These are phyloP conservation scores for Pseudobourletiella spinata DNA, from an alignment of 1,140 invertebrate genomes.

Conservation along the genomic window DNA sequence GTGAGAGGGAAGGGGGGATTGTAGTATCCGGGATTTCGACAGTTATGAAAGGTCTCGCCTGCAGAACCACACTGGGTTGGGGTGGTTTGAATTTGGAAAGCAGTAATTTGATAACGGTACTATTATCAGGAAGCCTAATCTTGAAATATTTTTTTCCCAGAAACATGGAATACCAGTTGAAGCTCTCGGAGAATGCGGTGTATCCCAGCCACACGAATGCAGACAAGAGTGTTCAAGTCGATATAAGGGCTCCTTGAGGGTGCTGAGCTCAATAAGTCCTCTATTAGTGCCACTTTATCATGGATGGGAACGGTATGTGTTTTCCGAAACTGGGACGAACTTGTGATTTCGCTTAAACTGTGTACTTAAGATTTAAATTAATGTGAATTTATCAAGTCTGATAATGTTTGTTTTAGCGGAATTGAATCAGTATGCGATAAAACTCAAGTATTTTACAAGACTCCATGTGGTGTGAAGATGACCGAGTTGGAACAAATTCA, in stretches of 20 bases:
- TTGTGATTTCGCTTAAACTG: too few relatives aligned
- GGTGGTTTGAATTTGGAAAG: too few relatives aligned
- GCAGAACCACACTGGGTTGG: too few relatives aligned
- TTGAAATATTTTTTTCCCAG: too few relatives aligned
- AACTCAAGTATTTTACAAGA: slow-evolving; percentile 62
- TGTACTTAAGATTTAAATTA: background rate
- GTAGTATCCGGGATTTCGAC: background rate
- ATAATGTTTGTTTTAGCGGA: slow-evolving; percentile 31
- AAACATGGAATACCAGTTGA: background rate
- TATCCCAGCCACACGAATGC: background rate
- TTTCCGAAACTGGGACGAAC: too few relatives aligned
- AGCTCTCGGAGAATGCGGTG: too few relatives aligned
- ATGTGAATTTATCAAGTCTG: background rate
- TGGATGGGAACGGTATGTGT: slow-evolving; percentile 65
- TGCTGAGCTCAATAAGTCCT: slow-evolving; percentile 51
- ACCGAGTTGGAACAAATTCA: slow-evolving; percentile 70
- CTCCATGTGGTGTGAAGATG: slow-evolving; percentile 76
- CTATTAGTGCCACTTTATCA: slow-evolving; percentile 74
- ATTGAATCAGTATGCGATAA: slow-evolving; percentile 37
- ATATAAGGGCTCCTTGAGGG: background rate
- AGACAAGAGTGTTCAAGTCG: background rate
- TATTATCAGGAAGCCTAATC: too few relatives aligned
- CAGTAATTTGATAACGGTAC: too few relatives aligned
- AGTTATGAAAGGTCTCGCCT: too few relatives aligned
- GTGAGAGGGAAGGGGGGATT: too few relatives aligned